These are phyloP conservation scores for Geotrupes spiniger DNA, from an alignment of 2,888 invertebrate genomes.

Conservation along the genomic window DNA sequence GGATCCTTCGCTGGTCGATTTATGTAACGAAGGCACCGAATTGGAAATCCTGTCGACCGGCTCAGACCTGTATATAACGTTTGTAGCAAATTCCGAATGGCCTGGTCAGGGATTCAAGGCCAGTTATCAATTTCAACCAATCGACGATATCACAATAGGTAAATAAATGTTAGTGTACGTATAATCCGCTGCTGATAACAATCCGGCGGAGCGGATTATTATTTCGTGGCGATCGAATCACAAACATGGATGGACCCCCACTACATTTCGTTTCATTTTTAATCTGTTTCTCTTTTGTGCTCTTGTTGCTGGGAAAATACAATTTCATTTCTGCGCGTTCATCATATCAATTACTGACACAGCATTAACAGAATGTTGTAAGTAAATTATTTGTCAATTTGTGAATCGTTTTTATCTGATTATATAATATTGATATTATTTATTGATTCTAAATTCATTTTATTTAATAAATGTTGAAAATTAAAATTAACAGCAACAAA, in stretches of 20 bases:
- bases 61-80: constrained; percentile 76
- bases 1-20: constrained; percentile 74
- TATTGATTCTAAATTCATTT: too few relatives aligned
- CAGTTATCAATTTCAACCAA: constrained; percentile 68
- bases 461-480: too few relatives aligned
- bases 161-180: constrained; percentile 23
- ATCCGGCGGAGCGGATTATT: too few relatives aligned
- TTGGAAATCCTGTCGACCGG: constrained; percentile 82
- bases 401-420: too few relatives aligned
- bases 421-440: too few relatives aligned
- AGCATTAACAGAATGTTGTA: too few relatives aligned
- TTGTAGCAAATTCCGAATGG: constrained; percentile 77
- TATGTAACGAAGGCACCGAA: constrained; percentile 77
- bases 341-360: too few relatives aligned
- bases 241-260: not conserved
- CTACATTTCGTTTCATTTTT: constrained; percentile 1
- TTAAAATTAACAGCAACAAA: too few relatives aligned
- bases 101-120: constrained; percentile 79
- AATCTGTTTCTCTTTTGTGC: not conserved
- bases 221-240: not conserved
- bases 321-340: too few relatives aligned
- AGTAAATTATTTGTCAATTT: too few relatives aligned
- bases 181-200: too few relatives aligned
- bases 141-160: constrained; percentile 53
- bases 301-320: too few relatives aligned